Evolutionary conservation across 2,797 vertebrate genomes (phyloP), one percentile per base, ranked within the genome.

Genomic region (Syndactyla subalaris): DNA sequence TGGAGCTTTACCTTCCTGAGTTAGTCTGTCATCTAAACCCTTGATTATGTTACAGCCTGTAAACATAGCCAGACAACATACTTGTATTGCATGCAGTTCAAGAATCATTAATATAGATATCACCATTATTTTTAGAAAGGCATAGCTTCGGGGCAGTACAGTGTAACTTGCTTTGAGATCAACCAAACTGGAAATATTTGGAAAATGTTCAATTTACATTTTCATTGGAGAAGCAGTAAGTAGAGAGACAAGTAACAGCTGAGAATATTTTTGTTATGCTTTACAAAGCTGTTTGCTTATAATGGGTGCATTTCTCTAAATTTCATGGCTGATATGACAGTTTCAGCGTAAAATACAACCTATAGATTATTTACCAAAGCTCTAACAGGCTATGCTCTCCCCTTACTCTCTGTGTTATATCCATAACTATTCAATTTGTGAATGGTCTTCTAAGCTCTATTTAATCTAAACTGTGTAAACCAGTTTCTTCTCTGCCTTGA

Each of bases 101-200:
- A 70, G 74, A 96, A 95, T 83, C 62, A 62, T 81, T 82, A 94
- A 90, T 92, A 74, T 9, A 85, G 93, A 52, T 76, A 82, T 39
- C 86, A 78, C 23, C 68, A 26, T 89, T 95, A 95, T 95, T 96
- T 96, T 97, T 96, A 95, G 86, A 96, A 96, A 92, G 68, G 46
- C 57, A 38, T 58, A 89, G 76, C 83, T 95, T 67, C 75, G 20
- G 67, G 70, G 43, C 41, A 55, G 86, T 88, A 89, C 81, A 93
- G 46, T 55, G 29, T 89, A 87, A 51, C 79, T 93, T 88, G 76
- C 82, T 96, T 61, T 88, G 91, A 95, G 70, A 83, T 66, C 52
- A 46, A 21, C 21, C 4, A 5, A 66, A 73, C 63, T 78, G 85
- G 83, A 93, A 93, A 74, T 29, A 95, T 65, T 84, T 94, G n/a